Evolutionary conservation across 1,140 invertebrate species (phyloP).

Genomic region (Anthonomus grandis): DNA sequence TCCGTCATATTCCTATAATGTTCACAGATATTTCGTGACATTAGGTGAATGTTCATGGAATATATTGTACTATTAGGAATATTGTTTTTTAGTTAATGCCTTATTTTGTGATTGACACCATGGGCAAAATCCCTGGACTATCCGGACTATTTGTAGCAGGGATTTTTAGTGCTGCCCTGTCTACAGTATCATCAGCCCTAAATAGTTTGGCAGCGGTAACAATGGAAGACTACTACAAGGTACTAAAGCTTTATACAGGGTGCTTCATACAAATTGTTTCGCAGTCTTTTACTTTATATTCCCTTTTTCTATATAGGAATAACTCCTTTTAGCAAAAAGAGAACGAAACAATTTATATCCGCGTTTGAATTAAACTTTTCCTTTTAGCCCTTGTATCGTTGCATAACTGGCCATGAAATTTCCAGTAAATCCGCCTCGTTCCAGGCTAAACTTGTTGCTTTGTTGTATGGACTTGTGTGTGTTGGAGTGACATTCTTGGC

Average conservation of each 20-base stretch:
- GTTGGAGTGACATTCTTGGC: conserved; percentile 72
- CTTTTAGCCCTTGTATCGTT: conserved; percentile 46
- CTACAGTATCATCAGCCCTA: conserved; percentile 79
- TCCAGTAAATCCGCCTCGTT: conserved; percentile 43
- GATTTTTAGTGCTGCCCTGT: conserved; percentile 80
- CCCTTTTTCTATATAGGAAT: not conserved
- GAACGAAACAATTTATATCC: not conserved
- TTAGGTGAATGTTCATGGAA: not conserved
- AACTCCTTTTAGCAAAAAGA: not conserved
- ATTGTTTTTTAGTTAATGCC: conserved; percentile 60
- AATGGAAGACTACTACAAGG: conserved; percentile 75
- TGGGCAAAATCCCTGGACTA: conserved; percentile 66
- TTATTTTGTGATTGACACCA: conserved; percentile 73
- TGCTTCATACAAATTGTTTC: too few species aligned
- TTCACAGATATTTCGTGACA: not conserved
- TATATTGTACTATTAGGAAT: not conserved
- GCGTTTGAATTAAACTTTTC: conserved; percentile 7
- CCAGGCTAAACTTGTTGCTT: conserved; percentile 60
- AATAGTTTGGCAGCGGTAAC: conserved; percentile 87
- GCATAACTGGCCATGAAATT: conserved; percentile 33
- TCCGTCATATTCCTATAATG: too few species aligned
- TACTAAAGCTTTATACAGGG: too few species aligned
- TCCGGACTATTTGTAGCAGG: conserved; percentile 79
- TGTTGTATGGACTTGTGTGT: conserved; percentile 66
- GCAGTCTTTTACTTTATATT: too few species aligned